phyloP scores from a whole-genome alignment of 1,140 invertebrate genomes.

The Stegodyphus mimosarum region DNA sequence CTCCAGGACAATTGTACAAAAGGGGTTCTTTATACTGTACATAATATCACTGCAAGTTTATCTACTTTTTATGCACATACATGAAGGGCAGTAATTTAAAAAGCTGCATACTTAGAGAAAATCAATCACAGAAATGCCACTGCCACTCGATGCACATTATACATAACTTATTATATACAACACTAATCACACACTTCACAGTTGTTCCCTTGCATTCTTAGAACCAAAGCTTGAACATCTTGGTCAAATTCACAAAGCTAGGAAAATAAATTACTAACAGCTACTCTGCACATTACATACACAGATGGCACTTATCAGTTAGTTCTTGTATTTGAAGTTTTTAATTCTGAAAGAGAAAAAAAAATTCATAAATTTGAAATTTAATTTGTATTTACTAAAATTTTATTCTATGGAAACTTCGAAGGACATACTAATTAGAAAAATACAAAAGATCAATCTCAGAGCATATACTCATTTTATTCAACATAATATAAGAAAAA shows the following conservation, averaged over 20 bases:
- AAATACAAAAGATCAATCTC: too few relatives aligned
- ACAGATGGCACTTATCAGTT: constrained; percentile 46
- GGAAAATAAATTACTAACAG: constrained; percentile 55
- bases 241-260: constrained; percentile 27
- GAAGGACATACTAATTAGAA: too few relatives aligned
- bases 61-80: constrained; percentile 33
- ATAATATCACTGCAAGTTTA: constrained; percentile 45
- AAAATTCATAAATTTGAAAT: not conserved
- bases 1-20: constrained; percentile 47
- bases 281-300: constrained; percentile 37
- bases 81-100: constrained; percentile 45
- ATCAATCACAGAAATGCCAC: constrained; percentile 57
- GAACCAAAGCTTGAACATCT: constrained; percentile 34
- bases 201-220: constrained; percentile 34
- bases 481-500: too few relatives aligned
- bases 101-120: constrained; percentile 44
- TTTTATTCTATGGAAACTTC: too few relatives aligned
- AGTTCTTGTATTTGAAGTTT: constrained; percentile 52
- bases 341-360: constrained; percentile 39
- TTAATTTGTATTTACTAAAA: not conserved
- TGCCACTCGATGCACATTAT: constrained; percentile 30
- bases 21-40: constrained; percentile 54
- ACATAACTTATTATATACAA: constrained; percentile 42
- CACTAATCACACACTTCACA: constrained; percentile 16
- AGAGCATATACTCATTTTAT: too few relatives aligned